Evolutionary conservation across 2,113 vertebrate species (phyloP), one percentile per base, ranked within the genome.

Genomic region (Leuciscus idus): DNA sequence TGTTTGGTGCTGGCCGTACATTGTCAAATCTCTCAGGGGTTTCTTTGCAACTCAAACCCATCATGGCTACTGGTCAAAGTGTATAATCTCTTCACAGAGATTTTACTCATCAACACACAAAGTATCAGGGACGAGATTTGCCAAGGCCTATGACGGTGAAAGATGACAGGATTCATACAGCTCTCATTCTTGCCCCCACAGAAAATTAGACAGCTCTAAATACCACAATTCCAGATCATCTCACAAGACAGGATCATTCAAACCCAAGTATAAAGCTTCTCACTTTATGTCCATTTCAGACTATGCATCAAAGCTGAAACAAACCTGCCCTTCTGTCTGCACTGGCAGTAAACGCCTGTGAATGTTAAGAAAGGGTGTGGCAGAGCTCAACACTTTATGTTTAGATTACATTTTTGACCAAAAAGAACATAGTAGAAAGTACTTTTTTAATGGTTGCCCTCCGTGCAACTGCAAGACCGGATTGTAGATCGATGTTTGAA

Each of bases 231-330:
- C 50, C 64, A 70, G n/a, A 84, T 84, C 17, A 85, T 50, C 30
- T 83, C 33, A n/a, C 70, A 17, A 77, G 30, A 73, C 61, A 52
- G 43, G 8, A 83, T 33, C 30, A 78, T 61, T 84, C 73, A n/a
- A 50, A 73, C 86, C 57, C 83, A 72, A 64, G 83, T 76, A 33
- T 81, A 82, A 52, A 84, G 61, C 81, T 83, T 48, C 84, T 64
- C 72, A 62, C 30, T 79, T 73, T 83, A 80, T 39, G 81, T 83
- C 61, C 61, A 86, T 84, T 93, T 90, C 89, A 91, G 89, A 90
- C 92, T 93, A 93, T 93, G 92, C 93, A 94, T 94, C 88, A 83
- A 85, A 91, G 89, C 91, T 93, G 73, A 57, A 89, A 76, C 82
- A 57, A 75, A 86, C 33, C 84, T 81, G 87, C 72, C 86, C 70